Evolutionary conservation across 1,140 invertebrate genomes (phyloP).

Genomic region (Eufriesea mexicana): DNA sequence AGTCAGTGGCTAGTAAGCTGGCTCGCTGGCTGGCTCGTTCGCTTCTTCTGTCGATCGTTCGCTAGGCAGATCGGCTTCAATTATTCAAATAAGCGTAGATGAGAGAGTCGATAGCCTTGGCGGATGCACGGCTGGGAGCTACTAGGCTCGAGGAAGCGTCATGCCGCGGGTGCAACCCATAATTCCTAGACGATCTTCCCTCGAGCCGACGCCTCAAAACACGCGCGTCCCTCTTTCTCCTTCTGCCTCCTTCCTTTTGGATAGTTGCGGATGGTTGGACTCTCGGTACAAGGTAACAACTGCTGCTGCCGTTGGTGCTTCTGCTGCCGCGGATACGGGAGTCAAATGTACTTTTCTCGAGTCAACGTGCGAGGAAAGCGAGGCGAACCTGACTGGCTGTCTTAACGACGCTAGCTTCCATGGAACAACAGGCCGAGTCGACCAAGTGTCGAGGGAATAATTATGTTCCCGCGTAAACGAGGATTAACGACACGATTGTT

Average conservation of each 20-base stretch:
- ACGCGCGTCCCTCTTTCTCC: background rate
- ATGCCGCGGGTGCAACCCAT: constrained; percentile 33
- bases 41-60: background rate
- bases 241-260: background rate
- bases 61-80: constrained; percentile 31
- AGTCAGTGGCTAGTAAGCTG: background rate
- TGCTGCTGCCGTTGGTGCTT: no score
- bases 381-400: background rate
- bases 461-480: constrained; percentile 33
- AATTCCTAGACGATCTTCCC: constrained; percentile 49
- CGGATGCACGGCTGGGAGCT: background rate
- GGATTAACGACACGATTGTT: constrained; percentile 48
- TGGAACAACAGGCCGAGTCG: background rate
- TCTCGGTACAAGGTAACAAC: background rate
- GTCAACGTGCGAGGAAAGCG: background rate
- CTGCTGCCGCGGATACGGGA: constrained; percentile 7
- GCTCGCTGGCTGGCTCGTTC: background rate
- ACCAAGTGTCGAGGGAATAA: constrained; percentile 32
- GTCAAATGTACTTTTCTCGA: constrained; percentile 35
- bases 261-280: no score
- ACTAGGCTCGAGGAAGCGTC: constrained; percentile 6
- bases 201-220: background rate
- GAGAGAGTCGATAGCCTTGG: constrained; percentile 39
- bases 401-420: constrained; percentile 33
- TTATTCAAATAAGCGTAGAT: constrained; percentile 62